Evolutionary conservation across 2,113 vertebrate species (phyloP).

Genomic region (Meles meles): DNA sequence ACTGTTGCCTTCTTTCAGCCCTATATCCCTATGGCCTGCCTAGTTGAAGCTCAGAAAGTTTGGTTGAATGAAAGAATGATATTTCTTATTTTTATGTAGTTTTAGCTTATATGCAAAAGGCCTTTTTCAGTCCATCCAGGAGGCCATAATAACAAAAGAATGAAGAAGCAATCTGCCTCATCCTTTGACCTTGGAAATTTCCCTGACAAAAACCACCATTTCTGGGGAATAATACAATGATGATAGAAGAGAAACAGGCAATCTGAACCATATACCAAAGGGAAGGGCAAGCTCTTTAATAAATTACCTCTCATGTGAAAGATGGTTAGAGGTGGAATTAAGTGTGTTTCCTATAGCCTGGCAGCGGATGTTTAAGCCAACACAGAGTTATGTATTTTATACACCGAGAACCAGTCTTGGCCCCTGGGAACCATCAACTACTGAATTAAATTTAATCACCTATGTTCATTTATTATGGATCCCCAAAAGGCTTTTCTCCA

Average conservation of each 20-base stretch:
- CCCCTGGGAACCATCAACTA: conserved; percentile 60
- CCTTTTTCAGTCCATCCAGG: neutral
- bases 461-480: conserved; percentile 60
- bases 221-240: neutral
- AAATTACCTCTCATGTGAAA: conserved; percentile 49
- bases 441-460: conserved; percentile 73
- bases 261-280: conserved; percentile 3
- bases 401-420: conserved; percentile 28
- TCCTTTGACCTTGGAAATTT: neutral
- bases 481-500: conserved; percentile 34
- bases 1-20: neutral
- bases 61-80: neutral
- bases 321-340: conserved; percentile 54
- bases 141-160: neutral
- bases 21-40: neutral
- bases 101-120: neutral
- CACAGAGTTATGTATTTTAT: conserved; percentile 62
- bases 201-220: conserved; percentile 9
- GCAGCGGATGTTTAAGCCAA: conserved; percentile 22
- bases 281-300: conserved; percentile 51
- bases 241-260: conserved; percentile 37
- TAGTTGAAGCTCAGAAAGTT: neutral
- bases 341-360: conserved; percentile 31
- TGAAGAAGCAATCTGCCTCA: neutral
- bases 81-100: neutral